Conservation (phyloP, 2,113 vertebrate genomes). For the Genyomyrus donnyi region DNA sequence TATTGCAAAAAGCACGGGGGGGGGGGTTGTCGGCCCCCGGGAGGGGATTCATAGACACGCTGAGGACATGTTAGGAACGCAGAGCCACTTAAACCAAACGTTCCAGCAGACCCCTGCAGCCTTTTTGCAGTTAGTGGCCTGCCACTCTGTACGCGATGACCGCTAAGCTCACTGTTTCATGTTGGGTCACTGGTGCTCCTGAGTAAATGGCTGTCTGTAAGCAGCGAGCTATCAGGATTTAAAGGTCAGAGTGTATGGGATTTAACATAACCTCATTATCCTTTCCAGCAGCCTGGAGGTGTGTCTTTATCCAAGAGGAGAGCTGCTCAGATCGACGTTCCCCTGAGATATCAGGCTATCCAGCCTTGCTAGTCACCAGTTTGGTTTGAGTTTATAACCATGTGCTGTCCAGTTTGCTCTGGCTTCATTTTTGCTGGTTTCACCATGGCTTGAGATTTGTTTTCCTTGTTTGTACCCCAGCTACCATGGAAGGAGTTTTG, state of each 20-base stretch:
- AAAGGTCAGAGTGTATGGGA: slow-evolving; percentile 37
- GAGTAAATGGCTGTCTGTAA: background rate
- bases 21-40: no score
- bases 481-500: background rate
- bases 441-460: background rate
- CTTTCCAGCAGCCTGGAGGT: slow-evolving; percentile 17
- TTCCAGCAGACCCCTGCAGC: background rate
- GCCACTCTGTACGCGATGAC: background rate
- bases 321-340: background rate
- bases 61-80: background rate
- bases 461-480: background rate
- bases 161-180: background rate
- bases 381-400: background rate
- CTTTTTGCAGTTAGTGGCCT: background rate
- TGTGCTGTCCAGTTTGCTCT: background rate
- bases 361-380: background rate
- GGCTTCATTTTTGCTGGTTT: background rate
- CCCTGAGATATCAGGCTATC: background rate
- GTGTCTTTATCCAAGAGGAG: slow-evolving; percentile 17
- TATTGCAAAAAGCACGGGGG: background rate
- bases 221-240: slow-evolving; percentile 30
- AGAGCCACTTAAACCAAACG: background rate
- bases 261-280: slow-evolving; percentile 32
- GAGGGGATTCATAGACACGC: background rate
- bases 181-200: background rate